These are phyloP conservation scores for Lycorma delicatula DNA, from an alignment of 1,140 invertebrate species.

Conservation along the genomic window DNA sequence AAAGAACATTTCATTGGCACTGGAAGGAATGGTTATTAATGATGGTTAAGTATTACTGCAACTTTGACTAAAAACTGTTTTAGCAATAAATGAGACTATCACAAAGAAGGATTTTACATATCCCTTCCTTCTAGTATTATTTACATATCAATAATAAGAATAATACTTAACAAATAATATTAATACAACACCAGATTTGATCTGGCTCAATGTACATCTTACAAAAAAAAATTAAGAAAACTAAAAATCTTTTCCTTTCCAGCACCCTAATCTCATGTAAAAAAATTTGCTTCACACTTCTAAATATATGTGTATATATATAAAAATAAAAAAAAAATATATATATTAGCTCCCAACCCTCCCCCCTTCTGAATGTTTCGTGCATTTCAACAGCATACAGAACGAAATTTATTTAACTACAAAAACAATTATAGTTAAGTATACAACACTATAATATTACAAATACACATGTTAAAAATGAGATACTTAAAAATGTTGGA, in stretches of 20 bases:
- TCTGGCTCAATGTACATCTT: background rate
- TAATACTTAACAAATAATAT: background rate
- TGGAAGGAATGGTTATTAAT: constrained; percentile 21
- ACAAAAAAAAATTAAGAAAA: background rate
- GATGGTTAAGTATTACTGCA: background rate
- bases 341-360: constrained; percentile 22
- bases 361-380: constrained; percentile 30
- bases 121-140: background rate
- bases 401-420: constrained; percentile 18
- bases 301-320: background rate
- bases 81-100: background rate
- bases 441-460: constrained; percentile 1
- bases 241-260: background rate
- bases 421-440: constrained; percentile 11
- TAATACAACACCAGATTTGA: background rate
- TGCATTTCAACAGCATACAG: constrained; percentile 30
- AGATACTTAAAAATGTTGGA: constrained; percentile 16
- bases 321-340: background rate
- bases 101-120: background rate
- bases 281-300: background rate
- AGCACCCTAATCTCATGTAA: constrained; percentile 1
- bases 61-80: background rate
- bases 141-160: constrained; percentile 6
- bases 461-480: too few relatives aligned
- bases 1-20: constrained; percentile 19